Conservation (phyloP, 2,888 invertebrate species). For the Conomelus anceps region DNA sequence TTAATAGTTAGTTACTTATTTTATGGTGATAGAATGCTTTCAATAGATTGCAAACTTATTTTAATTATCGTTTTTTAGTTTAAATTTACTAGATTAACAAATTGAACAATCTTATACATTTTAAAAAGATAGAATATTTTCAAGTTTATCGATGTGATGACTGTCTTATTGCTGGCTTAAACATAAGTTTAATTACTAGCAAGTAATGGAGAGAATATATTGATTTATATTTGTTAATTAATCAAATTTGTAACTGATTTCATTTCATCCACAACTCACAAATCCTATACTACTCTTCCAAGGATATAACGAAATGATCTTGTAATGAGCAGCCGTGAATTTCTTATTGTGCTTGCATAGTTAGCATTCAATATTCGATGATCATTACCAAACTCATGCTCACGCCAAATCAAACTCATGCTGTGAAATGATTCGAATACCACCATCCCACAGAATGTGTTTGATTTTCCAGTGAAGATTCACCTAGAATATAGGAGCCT, state of each 20-base stretch:
- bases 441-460: too few species aligned
- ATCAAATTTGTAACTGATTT: neutral
- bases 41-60: neutral
- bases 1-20: neutral
- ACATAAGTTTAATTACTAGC: neutral
- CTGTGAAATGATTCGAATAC: too few species aligned
- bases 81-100: neutral
- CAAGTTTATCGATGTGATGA: neutral
- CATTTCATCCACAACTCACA: neutral
- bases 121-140: neutral
- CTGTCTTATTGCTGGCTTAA: neutral
- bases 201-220: neutral
- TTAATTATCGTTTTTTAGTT: neutral
- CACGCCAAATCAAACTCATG: too few species aligned
- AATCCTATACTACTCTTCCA: neutral
- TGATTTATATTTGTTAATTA: neutral
- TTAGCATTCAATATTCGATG: too few species aligned
- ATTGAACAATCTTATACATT: neutral
- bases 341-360: too few species aligned
- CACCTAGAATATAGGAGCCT: too few species aligned
- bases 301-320: too few species aligned
- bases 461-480: too few species aligned
- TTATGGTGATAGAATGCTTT: neutral
- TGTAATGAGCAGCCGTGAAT: too few species aligned
- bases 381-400: too few species aligned